Conservation (phyloP, 2,113 vertebrate genomes). For the Eira barbara region DNA sequence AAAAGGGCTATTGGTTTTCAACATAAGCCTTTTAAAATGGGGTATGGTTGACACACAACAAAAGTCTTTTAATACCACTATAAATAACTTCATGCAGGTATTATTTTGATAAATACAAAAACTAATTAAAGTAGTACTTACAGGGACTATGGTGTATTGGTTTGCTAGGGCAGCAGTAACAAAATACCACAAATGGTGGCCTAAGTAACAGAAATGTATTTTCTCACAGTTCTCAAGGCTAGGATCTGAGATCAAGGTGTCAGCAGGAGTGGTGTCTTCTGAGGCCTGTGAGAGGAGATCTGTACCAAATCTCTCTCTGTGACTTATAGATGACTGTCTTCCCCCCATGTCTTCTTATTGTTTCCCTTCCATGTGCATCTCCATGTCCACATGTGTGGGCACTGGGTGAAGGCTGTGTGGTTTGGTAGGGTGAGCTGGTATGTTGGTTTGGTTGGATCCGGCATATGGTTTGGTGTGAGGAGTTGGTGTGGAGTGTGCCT, state of each 20-base stretch:
- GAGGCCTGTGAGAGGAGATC: not conserved
- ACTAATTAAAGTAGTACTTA: not conserved
- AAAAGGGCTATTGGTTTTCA: not conserved
- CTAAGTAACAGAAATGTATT: not conserved
- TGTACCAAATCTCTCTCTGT: not conserved
- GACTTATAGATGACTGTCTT: no score
- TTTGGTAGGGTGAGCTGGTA: not conserved
- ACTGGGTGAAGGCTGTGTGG: not conserved
- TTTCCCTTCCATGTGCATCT: not conserved
- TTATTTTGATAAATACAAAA: not conserved
- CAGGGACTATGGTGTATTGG: not conserved
- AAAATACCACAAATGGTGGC: not conserved
- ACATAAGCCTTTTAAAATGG: not conserved
- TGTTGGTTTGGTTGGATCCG: not conserved
- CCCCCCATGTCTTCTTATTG: no score
- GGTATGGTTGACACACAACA: not conserved
- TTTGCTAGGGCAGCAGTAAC: not conserved
- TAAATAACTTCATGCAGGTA: not conserved
- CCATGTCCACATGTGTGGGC: not conserved
- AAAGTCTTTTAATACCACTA: not conserved
- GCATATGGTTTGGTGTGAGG: not conserved
- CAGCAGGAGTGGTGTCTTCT: not conserved
- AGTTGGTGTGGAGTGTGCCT: not conserved
- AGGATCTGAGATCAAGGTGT: not conserved
- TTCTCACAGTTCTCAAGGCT: not conserved